These are phyloP conservation scores for Acropternis orthonyx DNA, from an alignment of 2,797 vertebrate genomes.

Conservation along the genomic window DNA sequence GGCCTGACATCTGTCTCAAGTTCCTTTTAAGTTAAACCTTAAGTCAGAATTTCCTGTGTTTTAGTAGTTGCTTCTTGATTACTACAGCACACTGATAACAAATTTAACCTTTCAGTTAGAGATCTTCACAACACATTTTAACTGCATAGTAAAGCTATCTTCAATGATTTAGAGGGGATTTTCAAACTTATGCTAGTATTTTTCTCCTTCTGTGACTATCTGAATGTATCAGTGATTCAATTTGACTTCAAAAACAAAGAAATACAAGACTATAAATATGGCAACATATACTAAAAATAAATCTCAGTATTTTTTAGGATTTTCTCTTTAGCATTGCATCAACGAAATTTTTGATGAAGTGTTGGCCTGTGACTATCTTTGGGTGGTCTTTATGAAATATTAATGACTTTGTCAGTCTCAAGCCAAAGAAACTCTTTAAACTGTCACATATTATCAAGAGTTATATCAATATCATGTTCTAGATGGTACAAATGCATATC, in stretches of 20 bases:
- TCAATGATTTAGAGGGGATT: background rate
- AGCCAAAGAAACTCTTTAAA: slow-evolving; percentile 24
- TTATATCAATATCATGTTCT: background rate
- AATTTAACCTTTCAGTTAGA: slow-evolving; percentile 16
- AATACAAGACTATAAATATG: background rate
- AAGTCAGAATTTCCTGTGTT: slow-evolving; percentile 17
- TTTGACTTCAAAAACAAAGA: background rate
- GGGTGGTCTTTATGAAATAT: background rate
- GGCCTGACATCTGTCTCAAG: background rate
- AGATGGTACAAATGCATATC: background rate
- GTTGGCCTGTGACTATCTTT: background rate
- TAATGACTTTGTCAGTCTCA: background rate
- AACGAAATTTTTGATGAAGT: slow-evolving; percentile 1
- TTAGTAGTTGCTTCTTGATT: slow-evolving; percentile 11
- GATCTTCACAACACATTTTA: background rate
- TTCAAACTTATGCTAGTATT: background rate
- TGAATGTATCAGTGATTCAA: background rate
- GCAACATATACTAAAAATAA: background rate
- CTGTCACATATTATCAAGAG: background rate
- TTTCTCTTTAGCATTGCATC: background rate
- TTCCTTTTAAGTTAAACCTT: slow-evolving; percentile 26
- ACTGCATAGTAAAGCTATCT: background rate
- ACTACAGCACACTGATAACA: background rate
- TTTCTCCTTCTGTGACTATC: background rate
- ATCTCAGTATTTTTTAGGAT: background rate